phyloP scores from a whole-genome alignment of 2,113 vertebrate species.

The Phyllopteryx taeniolatus region DNA sequence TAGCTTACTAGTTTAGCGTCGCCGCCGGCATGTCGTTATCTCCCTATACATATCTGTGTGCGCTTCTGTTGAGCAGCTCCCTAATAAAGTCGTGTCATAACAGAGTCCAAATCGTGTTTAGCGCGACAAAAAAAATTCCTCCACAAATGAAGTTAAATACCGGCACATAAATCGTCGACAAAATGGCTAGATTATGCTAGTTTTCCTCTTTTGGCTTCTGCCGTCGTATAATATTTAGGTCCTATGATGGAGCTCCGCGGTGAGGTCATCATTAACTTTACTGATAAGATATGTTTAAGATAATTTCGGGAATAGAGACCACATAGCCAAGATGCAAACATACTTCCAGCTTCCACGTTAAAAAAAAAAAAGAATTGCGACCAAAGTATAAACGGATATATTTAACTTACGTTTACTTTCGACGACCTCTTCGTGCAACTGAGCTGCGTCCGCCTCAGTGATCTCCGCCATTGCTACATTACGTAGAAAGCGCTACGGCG shows the following conservation, averaged over 20 bases:
- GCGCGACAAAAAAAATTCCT: too few relatives aligned
- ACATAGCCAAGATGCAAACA: fast-evolving
- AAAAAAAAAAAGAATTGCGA: background rate
- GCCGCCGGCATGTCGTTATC: too few relatives aligned
- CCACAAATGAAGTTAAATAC: too few relatives aligned
- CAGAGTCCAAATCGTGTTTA: too few relatives aligned
- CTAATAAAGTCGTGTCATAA: too few relatives aligned
- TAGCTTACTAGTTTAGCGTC: too few relatives aligned
- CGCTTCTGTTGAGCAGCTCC: too few relatives aligned
- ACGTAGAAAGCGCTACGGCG: background rate
- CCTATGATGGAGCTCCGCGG: conserved; percentile 76
- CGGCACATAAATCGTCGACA: background rate
- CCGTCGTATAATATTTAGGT: conserved; percentile 54
- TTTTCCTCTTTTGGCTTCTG: background rate
- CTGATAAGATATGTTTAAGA: conserved; percentile 49
- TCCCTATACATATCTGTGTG: too few relatives aligned
- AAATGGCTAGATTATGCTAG: background rate
- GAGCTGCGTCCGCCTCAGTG: conserved; percentile 53
- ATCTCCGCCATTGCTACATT: conserved; percentile 73
- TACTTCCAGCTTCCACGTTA: background rate
- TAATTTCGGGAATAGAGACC: background rate
- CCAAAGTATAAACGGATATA: background rate
- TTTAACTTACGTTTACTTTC: conserved; percentile 62
- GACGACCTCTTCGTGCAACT: conserved; percentile 76
- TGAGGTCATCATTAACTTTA: conserved; percentile 68